Evolutionary conservation across 2,113 vertebrate genomes (phyloP).

Genomic region (Chauna torquata): DNA sequence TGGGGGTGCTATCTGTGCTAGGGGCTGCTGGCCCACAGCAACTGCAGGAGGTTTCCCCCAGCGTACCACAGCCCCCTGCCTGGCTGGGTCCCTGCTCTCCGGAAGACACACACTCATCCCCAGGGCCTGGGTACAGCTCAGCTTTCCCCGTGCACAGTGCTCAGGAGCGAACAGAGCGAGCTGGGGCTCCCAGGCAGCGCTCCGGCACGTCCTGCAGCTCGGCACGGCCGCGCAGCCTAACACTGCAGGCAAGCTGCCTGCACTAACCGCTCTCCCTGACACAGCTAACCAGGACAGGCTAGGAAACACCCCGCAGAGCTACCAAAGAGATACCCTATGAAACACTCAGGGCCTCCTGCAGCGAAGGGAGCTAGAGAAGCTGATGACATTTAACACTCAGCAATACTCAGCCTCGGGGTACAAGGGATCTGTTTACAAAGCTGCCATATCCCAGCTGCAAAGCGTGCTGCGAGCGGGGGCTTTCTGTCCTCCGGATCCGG

Average conservation of each 20-base stretch:
- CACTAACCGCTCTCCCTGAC: no score
- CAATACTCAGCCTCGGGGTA: background rate
- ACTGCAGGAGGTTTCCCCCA: background rate
- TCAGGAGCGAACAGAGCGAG: background rate
- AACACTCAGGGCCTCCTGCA: background rate
- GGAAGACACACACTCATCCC: fast-evolving
- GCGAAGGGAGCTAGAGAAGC: background rate
- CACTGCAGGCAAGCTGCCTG: background rate
- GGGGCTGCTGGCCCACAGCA: background rate
- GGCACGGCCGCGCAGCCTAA: background rate
- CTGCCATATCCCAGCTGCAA: no score
- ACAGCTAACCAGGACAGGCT: background rate
- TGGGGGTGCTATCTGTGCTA: fast-evolving
- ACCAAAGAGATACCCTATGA: fast-evolving
- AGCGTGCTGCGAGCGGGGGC: background rate
- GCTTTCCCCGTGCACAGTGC: background rate
- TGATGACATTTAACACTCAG: background rate
- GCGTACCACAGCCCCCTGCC: fast-evolving
- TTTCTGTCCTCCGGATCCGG: fast-evolving
- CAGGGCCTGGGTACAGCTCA: background rate
- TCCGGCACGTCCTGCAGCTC: background rate
- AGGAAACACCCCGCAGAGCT: background rate
- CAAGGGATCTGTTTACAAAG: background rate
- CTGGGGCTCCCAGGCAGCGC: fast-evolving
- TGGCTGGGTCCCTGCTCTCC: background rate